Percentiles rank a stretch among this genome's conserved stretches.
phyloP scores from a whole-genome alignment of 2,113 vertebrate species.

The Hylia prasina region DNA sequence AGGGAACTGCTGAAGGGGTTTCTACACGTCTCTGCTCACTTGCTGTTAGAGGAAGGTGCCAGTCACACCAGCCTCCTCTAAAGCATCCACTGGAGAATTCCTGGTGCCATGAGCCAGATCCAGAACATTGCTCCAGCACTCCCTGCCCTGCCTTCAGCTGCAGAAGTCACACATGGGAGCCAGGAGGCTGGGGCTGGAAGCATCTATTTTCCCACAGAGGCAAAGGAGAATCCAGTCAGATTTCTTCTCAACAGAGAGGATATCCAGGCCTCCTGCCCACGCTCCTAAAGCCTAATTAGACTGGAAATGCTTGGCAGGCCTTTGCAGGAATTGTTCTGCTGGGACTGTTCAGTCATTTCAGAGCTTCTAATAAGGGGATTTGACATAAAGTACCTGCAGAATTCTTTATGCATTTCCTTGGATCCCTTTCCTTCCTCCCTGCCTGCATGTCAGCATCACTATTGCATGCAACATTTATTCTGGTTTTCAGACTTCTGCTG shows the following conservation, averaged over 20 bases:
- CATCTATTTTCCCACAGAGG: neutral
- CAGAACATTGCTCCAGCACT: neutral
- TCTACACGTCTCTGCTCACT: neutral
- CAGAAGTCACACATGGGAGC: neutral
- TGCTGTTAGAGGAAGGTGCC: neutral
- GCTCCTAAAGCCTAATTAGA: constrained; percentile 33
- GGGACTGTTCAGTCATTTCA: neutral
- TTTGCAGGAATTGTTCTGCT: neutral
- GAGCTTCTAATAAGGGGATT: neutral
- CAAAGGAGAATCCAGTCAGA: neutral
- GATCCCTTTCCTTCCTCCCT: neutral
- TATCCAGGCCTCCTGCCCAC: neutral
- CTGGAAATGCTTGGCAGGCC: constrained; percentile 10
- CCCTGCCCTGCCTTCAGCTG: neutral
- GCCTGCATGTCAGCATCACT: neutral
- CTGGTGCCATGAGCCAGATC: neutral
- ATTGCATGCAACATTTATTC: neutral
- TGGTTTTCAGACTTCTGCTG: neutral
- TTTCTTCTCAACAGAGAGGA: neutral
- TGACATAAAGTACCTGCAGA: neutral
- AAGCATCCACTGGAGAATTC: neutral
- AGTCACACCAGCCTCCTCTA: neutral
- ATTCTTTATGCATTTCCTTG: neutral
- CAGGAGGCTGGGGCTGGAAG: neutral
- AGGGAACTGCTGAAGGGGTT: neutral